Evolutionary conservation across 2,113 vertebrate genomes (phyloP).

Genomic region (Heptranchias perlo): DNA sequence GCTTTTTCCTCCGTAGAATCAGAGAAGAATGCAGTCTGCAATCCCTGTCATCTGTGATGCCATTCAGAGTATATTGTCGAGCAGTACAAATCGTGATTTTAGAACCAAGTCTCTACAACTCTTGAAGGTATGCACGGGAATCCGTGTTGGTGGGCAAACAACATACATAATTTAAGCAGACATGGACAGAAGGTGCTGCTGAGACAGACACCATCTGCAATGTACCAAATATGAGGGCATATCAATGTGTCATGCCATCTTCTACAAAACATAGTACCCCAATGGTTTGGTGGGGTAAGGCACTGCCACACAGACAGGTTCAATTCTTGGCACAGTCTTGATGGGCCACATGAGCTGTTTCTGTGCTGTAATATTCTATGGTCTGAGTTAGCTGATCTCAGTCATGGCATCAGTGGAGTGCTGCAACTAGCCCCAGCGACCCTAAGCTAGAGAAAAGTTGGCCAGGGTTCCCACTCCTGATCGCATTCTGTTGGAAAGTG

Average conservation of each 20-base stretch:
- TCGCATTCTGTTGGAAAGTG: no score
- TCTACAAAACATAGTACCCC: background rate
- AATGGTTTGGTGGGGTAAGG: background rate
- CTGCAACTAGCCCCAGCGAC: background rate
- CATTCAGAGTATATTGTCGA: slow-evolving; percentile 47
- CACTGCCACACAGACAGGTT: background rate
- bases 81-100: slow-evolving; percentile 49
- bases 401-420: background rate
- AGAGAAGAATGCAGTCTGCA: slow-evolving; percentile 44
- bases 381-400: background rate
- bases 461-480: no score
- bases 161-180: background rate
- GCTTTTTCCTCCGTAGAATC: slow-evolving; percentile 42
- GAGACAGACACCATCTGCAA: background rate
- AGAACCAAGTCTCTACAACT: slow-evolving; percentile 46
- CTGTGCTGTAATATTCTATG: background rate
- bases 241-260: background rate
- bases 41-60: slow-evolving; percentile 48
- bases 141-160: background rate
- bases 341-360: background rate
- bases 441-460: no score
- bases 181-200: background rate
- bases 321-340: background rate
- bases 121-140: slow-evolving; percentile 44
- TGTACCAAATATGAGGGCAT: no score